phyloP scores from a whole-genome alignment of 2,797 vertebrate genomes.

The Onychomys arenicola region DNA sequence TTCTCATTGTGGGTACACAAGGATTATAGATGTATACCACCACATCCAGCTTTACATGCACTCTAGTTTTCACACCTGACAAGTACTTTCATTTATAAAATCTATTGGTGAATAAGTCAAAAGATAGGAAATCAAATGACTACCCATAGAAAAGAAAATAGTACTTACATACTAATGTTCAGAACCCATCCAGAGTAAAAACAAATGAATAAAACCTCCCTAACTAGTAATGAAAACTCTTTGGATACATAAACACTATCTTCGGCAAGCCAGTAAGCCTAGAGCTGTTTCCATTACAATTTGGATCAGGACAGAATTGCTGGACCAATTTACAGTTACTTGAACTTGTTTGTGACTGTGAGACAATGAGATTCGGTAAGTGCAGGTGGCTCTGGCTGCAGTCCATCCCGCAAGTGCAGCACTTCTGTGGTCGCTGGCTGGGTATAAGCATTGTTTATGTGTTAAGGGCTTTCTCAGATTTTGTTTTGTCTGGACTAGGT shows the following conservation, averaged over 20 bases:
- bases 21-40: background rate
- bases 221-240: background rate
- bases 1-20: background rate
- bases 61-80: background rate
- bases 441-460: background rate
- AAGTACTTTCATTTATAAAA: conserved; percentile 7
- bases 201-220: background rate
- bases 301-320: background rate
- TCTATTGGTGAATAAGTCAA: background rate
- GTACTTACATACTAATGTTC: background rate
- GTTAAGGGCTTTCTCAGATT: background rate
- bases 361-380: background rate
- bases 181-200: background rate
- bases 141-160: background rate
- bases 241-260: background rate
- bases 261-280: background rate
- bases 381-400: background rate
- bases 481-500: background rate
- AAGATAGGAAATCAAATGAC: background rate
- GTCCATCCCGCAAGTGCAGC: background rate
- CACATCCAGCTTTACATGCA: background rate
- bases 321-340: background rate
- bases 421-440: accelerated
- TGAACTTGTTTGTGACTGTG: background rate
- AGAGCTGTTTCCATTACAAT: background rate